Evolutionary conservation across 2,888 invertebrate genomes (phyloP).

Genomic region (Elysia crispata): DNA sequence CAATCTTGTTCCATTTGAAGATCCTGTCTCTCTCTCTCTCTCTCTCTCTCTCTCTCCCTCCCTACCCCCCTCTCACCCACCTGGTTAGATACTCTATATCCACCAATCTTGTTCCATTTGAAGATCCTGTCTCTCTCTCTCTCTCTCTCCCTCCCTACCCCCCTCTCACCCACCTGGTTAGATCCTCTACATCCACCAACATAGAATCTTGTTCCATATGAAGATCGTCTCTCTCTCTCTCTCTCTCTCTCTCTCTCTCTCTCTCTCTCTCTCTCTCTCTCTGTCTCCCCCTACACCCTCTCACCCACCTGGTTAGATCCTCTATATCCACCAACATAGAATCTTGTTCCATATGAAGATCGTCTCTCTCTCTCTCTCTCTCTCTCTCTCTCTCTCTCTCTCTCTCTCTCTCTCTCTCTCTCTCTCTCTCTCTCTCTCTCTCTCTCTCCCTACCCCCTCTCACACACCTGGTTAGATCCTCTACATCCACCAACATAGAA

Average conservation of each 20-base stretch:
- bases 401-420: conserved; percentile 41
- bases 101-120: conserved; percentile 98
- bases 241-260: not conserved
- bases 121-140: conserved; percentile 92
- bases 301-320: too few relatives aligned
- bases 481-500: conserved; percentile 97
- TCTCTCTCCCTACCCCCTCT: not conserved
- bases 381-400: conserved; percentile 42
- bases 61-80: conserved; percentile 53
- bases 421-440: conserved; percentile 40
- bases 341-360: too few relatives aligned
- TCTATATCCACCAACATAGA: conserved; percentile 91
- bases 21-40: not conserved
- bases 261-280: not conserved
- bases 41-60: not conserved
- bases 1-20: too few relatives aligned
- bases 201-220: conserved; percentile 99
- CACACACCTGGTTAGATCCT: conserved; percentile 86
- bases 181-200: conserved; percentile 97
- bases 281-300: too few relatives aligned
- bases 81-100: conserved; percentile 95
- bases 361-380: conserved; percentile 23
- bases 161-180: conserved; percentile 80
- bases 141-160: not conserved
- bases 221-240: conserved; percentile 92